Conservation (phyloP, 2,113 vertebrate genomes). For the Pycnonotus jocosus region DNA sequence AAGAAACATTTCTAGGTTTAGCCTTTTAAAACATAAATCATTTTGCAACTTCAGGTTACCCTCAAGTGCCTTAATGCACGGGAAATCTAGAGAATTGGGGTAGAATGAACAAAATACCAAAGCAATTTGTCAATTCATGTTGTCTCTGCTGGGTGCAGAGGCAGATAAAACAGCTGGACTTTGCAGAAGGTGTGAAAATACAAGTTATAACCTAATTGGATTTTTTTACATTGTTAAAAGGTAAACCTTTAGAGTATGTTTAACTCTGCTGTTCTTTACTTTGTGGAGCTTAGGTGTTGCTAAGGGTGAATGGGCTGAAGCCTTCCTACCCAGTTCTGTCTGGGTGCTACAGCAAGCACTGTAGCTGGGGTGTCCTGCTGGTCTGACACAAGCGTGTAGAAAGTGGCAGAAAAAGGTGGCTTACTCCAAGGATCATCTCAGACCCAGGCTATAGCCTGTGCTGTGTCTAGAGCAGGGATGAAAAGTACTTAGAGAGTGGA, state of each 20-base stretch:
- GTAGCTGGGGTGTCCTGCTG: neutral
- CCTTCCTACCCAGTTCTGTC: neutral
- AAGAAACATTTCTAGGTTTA: neutral
- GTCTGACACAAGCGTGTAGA: neutral
- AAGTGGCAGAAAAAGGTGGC: neutral
- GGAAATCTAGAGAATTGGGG: neutral
- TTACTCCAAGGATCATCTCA: neutral
- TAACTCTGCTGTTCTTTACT: neutral
- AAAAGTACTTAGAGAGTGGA: neutral
- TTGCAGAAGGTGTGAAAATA: neutral
- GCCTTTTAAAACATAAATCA: neutral
- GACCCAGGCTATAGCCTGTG: neutral
- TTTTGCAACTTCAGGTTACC: neutral
- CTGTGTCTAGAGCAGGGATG: neutral
- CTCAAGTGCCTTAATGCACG: neutral
- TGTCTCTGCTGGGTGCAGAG: neutral
- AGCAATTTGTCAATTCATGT: neutral
- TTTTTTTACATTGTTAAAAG: neutral
- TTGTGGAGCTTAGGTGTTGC: neutral
- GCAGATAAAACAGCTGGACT: neutral
- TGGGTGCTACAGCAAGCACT: neutral
- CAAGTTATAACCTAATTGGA: neutral
- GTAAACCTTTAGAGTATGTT: neutral
- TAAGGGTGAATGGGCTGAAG: neutral
- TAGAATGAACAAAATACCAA: neutral